phyloP scores from a whole-genome alignment of 2,797 vertebrate genomes.

The Onychomys torridus region DNA sequence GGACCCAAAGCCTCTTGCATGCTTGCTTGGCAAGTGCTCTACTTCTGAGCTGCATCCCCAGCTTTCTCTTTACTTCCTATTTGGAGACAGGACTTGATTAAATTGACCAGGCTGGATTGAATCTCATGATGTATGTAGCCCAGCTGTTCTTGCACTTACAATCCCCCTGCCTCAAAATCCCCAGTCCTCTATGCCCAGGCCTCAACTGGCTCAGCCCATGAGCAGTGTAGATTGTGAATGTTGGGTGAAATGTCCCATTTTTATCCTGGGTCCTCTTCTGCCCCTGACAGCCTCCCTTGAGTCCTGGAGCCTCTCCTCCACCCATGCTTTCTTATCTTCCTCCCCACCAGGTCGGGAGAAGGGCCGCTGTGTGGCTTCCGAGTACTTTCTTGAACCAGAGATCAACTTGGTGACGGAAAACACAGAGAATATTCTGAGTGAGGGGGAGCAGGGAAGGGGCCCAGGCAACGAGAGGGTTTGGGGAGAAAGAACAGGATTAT shows the following conservation, averaged over 20 bases:
- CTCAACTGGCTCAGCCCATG: too few species aligned
- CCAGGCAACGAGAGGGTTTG: background rate
- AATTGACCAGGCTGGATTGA: background rate
- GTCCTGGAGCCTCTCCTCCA: background rate
- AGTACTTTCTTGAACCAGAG: conserved; percentile 96
- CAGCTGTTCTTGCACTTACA: background rate
- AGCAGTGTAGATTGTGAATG: background rate
- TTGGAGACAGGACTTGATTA: background rate
- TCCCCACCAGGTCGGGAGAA: conserved; percentile 86
- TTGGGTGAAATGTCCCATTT: background rate
- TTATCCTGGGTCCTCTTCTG: background rate
- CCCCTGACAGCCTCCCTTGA: background rate
- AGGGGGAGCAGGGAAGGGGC: conserved; percentile 80
- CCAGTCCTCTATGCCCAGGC: background rate
- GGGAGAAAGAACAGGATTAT: background rate
- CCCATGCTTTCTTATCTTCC: background rate
- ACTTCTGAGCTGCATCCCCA: background rate
- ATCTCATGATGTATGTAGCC: background rate
- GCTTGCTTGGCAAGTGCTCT: background rate
- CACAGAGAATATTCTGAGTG: conserved; percentile 97
- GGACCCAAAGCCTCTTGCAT: background rate
- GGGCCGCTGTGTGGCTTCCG: conserved; percentile 93
- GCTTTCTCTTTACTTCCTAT: background rate
- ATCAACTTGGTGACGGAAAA: conserved; percentile 96
- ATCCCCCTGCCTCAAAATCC: too few species aligned